Conservation (phyloP, 53 echinoderm and acorn worm species). For the Arbacia lixula region DNA sequence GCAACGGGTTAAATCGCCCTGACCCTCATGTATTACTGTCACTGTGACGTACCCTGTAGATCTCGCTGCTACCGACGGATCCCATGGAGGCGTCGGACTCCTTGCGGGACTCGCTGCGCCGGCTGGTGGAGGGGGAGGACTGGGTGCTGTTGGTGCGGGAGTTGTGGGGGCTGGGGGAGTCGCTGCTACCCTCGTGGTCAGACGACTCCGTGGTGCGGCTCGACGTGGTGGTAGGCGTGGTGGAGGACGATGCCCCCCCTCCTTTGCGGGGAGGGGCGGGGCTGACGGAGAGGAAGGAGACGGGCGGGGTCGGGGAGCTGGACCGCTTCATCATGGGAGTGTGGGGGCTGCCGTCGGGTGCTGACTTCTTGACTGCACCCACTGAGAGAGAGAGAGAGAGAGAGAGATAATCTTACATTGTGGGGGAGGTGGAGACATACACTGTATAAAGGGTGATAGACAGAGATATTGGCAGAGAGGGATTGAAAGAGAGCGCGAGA, state of each 20-base stretch:
- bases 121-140: conserved; percentile 69
- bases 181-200: conserved; percentile 70
- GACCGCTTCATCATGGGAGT: conserved; percentile 34
- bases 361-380: conserved; percentile 66
- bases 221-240: background rate
- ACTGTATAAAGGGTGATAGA: no score
- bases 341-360: conserved; percentile 37
- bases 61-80: conserved; percentile 83
- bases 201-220: conserved; percentile 41
- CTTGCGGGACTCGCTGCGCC: conserved; percentile 69
- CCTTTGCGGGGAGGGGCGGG: conserved; percentile 48
- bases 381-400: no score
- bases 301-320: conserved; percentile 64
- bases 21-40: no score
- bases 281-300: conserved; percentile 57
- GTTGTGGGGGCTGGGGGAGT: conserved; percentile 80
- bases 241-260: conserved; percentile 6
- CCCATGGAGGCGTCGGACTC: conserved; percentile 85
- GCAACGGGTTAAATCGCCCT: no score
- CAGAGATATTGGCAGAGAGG: no score
- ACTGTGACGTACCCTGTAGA: conserved; percentile 89
- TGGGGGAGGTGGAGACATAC: no score
- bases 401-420: no score
- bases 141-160: conserved; percentile 85
- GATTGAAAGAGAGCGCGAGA: no score